Evolutionary conservation across 2,113 vertebrate genomes (phyloP).

Genomic region (Seriola dumerili): DNA sequence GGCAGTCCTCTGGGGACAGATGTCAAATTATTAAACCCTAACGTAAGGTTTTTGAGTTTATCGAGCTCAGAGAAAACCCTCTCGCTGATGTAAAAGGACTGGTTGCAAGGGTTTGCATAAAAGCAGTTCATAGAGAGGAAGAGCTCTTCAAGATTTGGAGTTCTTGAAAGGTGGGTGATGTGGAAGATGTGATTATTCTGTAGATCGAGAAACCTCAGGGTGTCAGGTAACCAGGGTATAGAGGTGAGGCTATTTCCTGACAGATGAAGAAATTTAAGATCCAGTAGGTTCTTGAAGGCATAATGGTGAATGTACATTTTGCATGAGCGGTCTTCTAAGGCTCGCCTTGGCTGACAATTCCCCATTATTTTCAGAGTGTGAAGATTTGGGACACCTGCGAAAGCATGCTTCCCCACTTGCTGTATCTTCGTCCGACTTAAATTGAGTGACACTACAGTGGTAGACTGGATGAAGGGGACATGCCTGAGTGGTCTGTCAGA

Average conservation of each 20-base stretch:
- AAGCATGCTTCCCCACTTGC: slow-evolving; percentile 51
- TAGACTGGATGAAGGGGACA: slow-evolving; percentile 75
- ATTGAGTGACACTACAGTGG: slow-evolving; percentile 70
- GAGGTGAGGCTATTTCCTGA: slow-evolving; percentile 83
- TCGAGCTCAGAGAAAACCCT: slow-evolving; percentile 73
- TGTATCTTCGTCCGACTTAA: slow-evolving; percentile 77
- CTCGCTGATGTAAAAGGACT: slow-evolving; percentile 75
- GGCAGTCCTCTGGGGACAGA: slow-evolving; percentile 83
- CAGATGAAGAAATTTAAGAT: slow-evolving; percentile 75
- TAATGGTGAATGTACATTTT: slow-evolving; percentile 68
- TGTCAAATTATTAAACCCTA: slow-evolving; percentile 89
- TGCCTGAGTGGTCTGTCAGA: slow-evolving; percentile 60
- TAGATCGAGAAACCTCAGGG: slow-evolving; percentile 75
- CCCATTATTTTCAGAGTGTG: slow-evolving; percentile 71
- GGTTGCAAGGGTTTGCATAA: slow-evolving; percentile 83
- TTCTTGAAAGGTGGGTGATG: slow-evolving; percentile 67
- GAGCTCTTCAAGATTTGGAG: slow-evolving; percentile 75
- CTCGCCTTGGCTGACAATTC: slow-evolving; percentile 77
- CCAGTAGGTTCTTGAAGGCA: slow-evolving; percentile 75
- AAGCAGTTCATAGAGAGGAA: slow-evolving; percentile 81
- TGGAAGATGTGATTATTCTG: slow-evolving; percentile 79
- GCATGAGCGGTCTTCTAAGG: slow-evolving; percentile 57
- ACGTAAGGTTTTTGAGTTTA: slow-evolving; percentile 74
- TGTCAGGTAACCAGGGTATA: slow-evolving; percentile 80
- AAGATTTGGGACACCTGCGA: slow-evolving; percentile 81